A percentile compares a stretch with the other conserved stretches of the same genome.
Evolutionary conservation across 2,797 vertebrate species (phyloP).

Genomic region (Mormyrops boulengeri): DNA sequence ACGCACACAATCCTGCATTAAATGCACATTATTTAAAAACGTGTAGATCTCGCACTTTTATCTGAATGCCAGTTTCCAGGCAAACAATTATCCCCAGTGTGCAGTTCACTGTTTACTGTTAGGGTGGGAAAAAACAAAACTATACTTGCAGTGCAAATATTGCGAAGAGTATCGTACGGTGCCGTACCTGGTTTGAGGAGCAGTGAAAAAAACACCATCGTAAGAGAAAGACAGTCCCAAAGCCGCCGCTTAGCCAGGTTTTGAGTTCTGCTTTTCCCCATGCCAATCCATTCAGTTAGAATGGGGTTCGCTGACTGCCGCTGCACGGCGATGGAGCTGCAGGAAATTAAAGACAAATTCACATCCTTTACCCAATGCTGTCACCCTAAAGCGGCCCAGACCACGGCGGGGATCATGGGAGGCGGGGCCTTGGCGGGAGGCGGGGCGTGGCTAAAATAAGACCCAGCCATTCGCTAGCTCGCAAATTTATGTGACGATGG

Average conservation of each 20-base stretch:
- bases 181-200: conserved; percentile 67
- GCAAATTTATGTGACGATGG: conserved; percentile 47
- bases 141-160: not conserved
- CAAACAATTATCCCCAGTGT: not conserved
- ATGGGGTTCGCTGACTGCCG: conserved; percentile 65
- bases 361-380: conserved; percentile 57
- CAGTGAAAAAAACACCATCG: conserved; percentile 63
- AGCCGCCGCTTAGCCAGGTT: conserved; percentile 73
- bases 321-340: conserved; percentile 60
- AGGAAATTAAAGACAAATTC: conserved; percentile 58
- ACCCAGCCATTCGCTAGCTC: conserved; percentile 50
- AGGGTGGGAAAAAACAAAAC: not conserved
- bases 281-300: conserved; percentile 77
- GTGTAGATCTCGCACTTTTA: not conserved
- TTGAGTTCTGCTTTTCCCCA: conserved; percentile 75
- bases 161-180: not conserved
- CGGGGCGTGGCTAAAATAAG: conserved; percentile 54
- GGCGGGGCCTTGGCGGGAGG: conserved; percentile 29
- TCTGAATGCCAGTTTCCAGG: not conserved
- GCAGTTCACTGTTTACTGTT: not conserved
- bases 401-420: conserved; percentile 47
- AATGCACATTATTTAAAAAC: not conserved
- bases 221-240: conserved; percentile 64
- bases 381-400: conserved; percentile 60
- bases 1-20: not conserved